Percentiles rank a stretch among this genome's conserved stretches.
These are phyloP conservation scores for Gymnodraco acuticeps DNA, from an alignment of 2,797 vertebrate genomes.

Conservation along the genomic window DNA sequence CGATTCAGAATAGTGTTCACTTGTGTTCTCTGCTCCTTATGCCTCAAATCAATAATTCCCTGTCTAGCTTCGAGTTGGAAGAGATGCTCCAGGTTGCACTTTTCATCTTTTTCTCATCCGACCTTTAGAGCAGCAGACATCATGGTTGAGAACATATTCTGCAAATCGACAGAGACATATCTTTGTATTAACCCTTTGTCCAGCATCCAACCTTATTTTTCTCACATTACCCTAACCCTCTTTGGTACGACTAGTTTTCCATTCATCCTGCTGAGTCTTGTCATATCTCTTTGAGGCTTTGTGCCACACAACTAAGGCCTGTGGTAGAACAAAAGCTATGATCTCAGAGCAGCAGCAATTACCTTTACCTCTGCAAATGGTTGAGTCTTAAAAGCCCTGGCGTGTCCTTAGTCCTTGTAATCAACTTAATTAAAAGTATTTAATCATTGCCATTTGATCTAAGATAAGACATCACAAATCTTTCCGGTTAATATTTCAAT, in stretches of 20 bases:
- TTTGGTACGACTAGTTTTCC: neutral
- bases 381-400: neutral
- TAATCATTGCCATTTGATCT: neutral
- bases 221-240: neutral
- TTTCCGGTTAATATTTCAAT: conserved; percentile 10
- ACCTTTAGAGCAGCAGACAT: conserved; percentile 76
- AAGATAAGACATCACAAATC: neutral
- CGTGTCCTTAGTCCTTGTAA: neutral
- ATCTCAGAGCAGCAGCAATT: neutral
- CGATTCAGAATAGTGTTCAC: conserved; percentile 9
- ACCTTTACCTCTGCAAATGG: neutral
- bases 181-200: conserved; percentile 67
- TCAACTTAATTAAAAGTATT: conserved; percentile 8
- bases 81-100: conserved; percentile 47
- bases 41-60: conserved; percentile 64
- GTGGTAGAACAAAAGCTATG: neutral
- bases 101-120: conserved; percentile 64
- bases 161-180: conserved; percentile 65
- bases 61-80: conserved; percentile 42
- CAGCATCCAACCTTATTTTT: neutral
- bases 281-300: conserved; percentile 1
- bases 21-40: conserved; percentile 29
- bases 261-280: neutral
- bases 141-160: conserved; percentile 68
- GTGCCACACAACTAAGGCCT: neutral